Evolutionary conservation across 2,113 vertebrate genomes (phyloP).

Genomic region (Zonotrichia leucophrys): DNA sequence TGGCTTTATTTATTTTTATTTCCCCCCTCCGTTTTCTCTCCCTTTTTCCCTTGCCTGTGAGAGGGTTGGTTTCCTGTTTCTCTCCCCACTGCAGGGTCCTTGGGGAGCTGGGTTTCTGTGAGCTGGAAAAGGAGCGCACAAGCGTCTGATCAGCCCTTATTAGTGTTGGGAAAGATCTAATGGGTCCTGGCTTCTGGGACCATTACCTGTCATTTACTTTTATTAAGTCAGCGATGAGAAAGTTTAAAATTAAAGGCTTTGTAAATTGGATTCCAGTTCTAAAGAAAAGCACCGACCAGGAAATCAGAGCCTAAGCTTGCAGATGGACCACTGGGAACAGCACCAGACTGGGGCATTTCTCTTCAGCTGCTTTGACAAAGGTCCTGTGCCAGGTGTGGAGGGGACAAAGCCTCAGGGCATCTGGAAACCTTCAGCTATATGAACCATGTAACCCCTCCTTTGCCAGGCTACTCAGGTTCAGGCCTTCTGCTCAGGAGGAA

Average conservation of each 20-base stretch:
- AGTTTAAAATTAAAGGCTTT: constrained; percentile 68
- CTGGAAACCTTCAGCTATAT: not conserved
- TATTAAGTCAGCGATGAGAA: constrained; percentile 61
- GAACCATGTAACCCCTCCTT: not conserved
- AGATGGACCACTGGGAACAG: not conserved
- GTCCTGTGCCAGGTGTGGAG: not conserved
- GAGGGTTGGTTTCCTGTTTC: not conserved
- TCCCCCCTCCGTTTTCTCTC: not conserved
- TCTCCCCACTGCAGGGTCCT: constrained; percentile 28
- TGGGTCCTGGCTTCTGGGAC: constrained; percentile 55
- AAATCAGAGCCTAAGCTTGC: not conserved
- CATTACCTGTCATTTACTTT: constrained; percentile 73
- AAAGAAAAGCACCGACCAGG: constrained; percentile 24
- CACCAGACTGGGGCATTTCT: not conserved
- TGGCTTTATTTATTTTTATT: not conserved
- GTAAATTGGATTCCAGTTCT: constrained; percentile 58
- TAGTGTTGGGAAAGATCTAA: constrained; percentile 60
- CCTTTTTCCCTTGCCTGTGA: not conserved
- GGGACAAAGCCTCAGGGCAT: not conserved
- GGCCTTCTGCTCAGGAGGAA: not conserved
- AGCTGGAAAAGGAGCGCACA: constrained; percentile 13
- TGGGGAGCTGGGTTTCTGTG: constrained; percentile 16
- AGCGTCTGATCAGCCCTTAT: constrained; percentile 36
- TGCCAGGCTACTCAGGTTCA: not conserved
- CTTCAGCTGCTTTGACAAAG: not conserved